Base-by-base conservation (phyloP, 2,797 vertebrate species). In the Spheniscus humboldti region DNA sequence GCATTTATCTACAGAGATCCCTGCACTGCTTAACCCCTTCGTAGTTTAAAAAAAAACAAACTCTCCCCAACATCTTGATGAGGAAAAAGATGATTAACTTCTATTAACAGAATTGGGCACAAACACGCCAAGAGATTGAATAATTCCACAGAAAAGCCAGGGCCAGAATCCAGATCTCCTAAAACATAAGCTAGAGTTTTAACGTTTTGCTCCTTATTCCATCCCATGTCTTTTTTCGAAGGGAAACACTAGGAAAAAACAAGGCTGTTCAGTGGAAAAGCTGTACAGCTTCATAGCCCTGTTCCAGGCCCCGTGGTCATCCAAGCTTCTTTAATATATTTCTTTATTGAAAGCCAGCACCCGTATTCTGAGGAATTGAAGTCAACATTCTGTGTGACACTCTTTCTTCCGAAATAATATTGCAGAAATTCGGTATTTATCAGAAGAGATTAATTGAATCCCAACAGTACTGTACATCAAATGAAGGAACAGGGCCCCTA, bases 381-480 rank as follows among this genome's bases (percentile, higher is more conserved):
- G 69, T 48, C 93, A 56, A 48, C 92, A 28, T 64, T 90, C 82
- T 31, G n/a, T 37, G 75, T 59, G 69, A 86, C 86, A 53, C 85
- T 68, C 80, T 83, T 75, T 59, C 92, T 82, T 88, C 92, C 47
- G 17, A 81, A 91, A 69, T 47, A 23, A 86, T 81, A 94, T 37
- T 35, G 85, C 79, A 94, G 94, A 96, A 94, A 90, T 90, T 90
- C 18, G 1, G 94, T 81, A 96, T 94, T 97, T 97, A 97, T 97
- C 95, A 92, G 94, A 89, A 27, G 87, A 97, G 96, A 97, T 97
- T 96, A 97, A 96, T 94, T 96, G 95, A 96, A 97, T 96, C 94
- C 94, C 92, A 86, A 67, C 89, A 96, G 97, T 63, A 96, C 94
- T 92, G 96, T 88, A 97, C 94, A 97, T 97, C 94, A 97, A 97